Percentiles rank a stretch among this genome's conserved stretches.
These are phyloP conservation scores for Bellardia pandia DNA, from an alignment of 2,888 invertebrate species.

Conservation along the genomic window DNA sequence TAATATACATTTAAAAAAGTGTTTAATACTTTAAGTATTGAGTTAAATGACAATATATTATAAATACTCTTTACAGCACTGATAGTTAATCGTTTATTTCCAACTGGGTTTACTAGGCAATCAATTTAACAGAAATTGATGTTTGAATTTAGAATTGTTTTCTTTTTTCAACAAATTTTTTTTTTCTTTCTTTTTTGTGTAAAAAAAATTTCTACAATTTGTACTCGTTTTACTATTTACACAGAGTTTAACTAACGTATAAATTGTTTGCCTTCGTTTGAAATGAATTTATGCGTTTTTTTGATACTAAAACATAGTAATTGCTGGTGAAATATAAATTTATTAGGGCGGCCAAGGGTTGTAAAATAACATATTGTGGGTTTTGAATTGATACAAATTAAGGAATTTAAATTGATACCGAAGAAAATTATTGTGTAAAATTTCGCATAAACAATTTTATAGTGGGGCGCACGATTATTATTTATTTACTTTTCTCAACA, in stretches of 20 bases:
- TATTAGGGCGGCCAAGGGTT: background rate
- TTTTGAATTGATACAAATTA: too few species aligned
- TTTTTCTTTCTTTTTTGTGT: background rate
- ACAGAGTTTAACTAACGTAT: constrained; percentile 31
- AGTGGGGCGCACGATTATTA: too few species aligned
- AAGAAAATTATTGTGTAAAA: too few species aligned
- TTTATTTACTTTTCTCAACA: too few species aligned
- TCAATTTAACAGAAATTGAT: constrained; percentile 30
- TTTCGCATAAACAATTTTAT: too few species aligned
- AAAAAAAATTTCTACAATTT: constrained; percentile 10
- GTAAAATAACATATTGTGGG: background rate
- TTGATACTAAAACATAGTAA: constrained; percentile 74
- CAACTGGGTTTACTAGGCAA: background rate
- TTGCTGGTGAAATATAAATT: constrained; percentile 50
- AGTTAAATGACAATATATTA: background rate
- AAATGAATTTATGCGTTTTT: constrained; percentile 74
- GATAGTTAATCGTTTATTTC: background rate
- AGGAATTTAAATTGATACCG: too few species aligned
- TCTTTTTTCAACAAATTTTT: background rate
- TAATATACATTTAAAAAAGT: too few species aligned
- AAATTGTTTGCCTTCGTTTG: constrained; percentile 33
- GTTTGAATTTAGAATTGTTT: background rate
- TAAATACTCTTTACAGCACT: background rate
- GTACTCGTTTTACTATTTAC: constrained; percentile 33
- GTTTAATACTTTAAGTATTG: too few species aligned